Base-by-base conservation (phyloP, 2,888 invertebrate genomes). In the Oscheius sp. region DNA sequence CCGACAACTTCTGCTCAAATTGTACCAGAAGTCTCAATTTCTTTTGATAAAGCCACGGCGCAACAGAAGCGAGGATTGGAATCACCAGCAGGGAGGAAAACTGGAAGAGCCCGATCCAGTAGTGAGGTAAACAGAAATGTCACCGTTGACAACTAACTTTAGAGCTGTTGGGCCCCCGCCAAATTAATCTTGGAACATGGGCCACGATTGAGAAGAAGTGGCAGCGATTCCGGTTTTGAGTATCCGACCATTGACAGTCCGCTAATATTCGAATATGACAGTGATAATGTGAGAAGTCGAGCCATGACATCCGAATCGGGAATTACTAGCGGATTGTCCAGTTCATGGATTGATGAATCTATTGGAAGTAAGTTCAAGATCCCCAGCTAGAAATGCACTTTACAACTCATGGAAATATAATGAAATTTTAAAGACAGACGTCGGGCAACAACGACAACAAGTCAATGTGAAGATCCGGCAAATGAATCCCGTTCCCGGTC, bases 401-500 rank as follows among this genome's bases (percentile, higher is more conserved):
- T n/a, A n/a, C n/a, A n/a, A n/a, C n/a, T n/a, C n/a, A n/a, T n/a
- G n/a, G n/a, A n/a, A n/a, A n/a, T n/a, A n/a, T n/a, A n/a, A 49
- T 5, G 2, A 21, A 5, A 18, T 43, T 45, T 45, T 63, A 45
- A 25, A 68, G 55, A 21, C 29, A 56, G 58, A 69, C 13, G 66
- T 52, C 43, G 73, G 13, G 35, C 61, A 1, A 55, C 68, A 6
- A 69, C 72, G 13, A 72, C 66, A 12, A 73, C 73, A n/a, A 55
- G 73, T 27, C 55, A 55, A 18, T 58, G 46, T 16, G 74, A 35
- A 9, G 74, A 70, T 29, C 35, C 52, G 55, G 46, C n/a, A 23
- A 35, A 35, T 35, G 64, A 69, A 18, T 35, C 64, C 5, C 59
- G 70, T 18, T 68, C 76, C 9, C 52, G 81, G 18, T 73, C 76